Conservation (phyloP, 2,797 vertebrate species). For the Mycteria americana region DNA sequence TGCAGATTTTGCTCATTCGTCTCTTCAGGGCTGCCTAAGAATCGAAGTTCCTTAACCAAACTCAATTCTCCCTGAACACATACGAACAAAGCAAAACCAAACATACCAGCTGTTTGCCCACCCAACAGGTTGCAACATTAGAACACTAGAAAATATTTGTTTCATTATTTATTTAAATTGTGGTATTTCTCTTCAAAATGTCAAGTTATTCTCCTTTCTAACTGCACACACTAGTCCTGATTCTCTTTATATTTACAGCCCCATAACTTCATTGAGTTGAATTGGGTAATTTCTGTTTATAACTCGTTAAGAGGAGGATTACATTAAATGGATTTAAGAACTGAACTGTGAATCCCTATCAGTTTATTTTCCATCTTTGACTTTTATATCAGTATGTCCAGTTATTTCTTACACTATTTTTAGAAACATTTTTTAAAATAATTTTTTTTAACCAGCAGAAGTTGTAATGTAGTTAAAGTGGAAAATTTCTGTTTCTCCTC, state of each 20-base stretch:
- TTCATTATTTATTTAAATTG: not conserved
- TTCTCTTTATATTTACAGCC: not conserved
- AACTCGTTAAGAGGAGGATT: not conserved
- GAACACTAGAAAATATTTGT: not conserved
- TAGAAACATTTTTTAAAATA: not conserved
- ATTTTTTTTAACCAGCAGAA: not conserved
- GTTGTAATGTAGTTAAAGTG: not conserved
- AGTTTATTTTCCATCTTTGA: not conserved
- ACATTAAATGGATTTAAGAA: not conserved
- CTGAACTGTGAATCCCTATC: not conserved
- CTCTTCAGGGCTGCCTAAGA: not conserved
- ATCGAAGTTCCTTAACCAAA: not conserved
- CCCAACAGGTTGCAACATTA: not conserved
- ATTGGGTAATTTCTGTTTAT: not conserved
- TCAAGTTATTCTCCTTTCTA: not conserved
- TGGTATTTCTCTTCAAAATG: not conserved
- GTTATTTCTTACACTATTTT: not conserved
- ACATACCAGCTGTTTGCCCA: not conserved
- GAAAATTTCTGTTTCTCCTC: not conserved
- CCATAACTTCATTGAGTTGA: not conserved
- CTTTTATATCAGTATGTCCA: not conserved
- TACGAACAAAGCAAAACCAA: not conserved
- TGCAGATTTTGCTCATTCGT: not conserved
- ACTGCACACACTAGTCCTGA: not conserved
- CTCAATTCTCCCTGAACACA: accelerated